Percentiles rank a stretch among this genome's conserved stretches.
phyloP scores from a whole-genome alignment of 1,140 invertebrate species.

The Mercenaria mercenaria region DNA sequence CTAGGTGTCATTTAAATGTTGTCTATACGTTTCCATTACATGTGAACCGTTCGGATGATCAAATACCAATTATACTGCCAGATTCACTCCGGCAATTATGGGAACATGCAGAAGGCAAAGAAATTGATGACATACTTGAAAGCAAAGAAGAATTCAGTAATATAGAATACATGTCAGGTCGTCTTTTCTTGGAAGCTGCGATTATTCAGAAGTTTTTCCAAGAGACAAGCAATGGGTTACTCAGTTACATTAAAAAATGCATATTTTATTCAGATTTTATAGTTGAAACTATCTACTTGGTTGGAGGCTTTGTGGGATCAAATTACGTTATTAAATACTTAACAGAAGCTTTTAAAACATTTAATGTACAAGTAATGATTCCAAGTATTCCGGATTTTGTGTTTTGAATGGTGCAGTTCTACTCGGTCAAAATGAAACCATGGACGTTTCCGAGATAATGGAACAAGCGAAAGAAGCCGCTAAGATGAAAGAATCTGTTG shows the following conservation, averaged over 20 bases:
- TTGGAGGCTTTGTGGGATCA: neutral
- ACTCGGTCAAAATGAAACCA: neutral
- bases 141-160: neutral
- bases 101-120: neutral
- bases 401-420: constrained; percentile 12
- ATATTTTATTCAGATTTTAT: neutral
- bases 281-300: neutral
- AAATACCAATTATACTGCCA: neutral
- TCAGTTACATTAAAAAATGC: neutral
- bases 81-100: neutral
- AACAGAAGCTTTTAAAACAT: neutral
- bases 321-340: neutral
- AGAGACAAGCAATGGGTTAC: neutral
- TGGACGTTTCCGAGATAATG: neutral
- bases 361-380: neutral
- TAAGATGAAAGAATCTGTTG: no score
- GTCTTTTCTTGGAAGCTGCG: neutral
- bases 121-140: neutral
- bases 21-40: neutral
- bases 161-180: neutral
- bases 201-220: neutral
- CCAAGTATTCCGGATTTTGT: neutral
- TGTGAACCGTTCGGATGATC: neutral
- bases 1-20: neutral
- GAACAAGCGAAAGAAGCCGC: no score